A percentile compares a stretch with the other conserved stretches of the same genome.
phyloP scores from a whole-genome alignment of 2,888 invertebrate species.

The Drosophila anceps region DNA sequence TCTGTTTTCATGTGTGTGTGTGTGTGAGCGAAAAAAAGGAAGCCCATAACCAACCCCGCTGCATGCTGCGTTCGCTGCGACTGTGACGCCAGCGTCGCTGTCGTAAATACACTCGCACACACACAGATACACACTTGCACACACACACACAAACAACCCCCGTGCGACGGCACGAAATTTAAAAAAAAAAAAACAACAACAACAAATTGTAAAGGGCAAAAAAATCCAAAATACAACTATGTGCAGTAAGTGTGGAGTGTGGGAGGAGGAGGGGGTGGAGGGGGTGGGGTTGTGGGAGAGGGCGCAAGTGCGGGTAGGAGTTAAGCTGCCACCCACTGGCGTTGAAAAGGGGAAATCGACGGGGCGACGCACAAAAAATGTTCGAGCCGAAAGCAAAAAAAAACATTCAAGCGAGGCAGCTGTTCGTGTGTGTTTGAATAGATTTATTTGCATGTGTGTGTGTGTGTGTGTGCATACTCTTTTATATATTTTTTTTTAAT shows the following conservation, averaged over 20 bases:
- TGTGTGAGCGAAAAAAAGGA: slow-evolving; percentile 49
- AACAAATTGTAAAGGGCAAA: slow-evolving; percentile 64
- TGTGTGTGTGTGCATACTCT: slow-evolving; percentile 18
- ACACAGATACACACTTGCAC: slow-evolving; percentile 57
- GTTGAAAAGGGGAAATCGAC: slow-evolving; percentile 73
- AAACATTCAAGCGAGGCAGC: slow-evolving; percentile 14
- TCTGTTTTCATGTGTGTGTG: slow-evolving; percentile 35
- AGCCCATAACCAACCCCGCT: slow-evolving; percentile 76
- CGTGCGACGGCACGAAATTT: slow-evolving; percentile 63
- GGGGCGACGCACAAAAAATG: slow-evolving; percentile 69
- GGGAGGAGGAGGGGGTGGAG: not conserved
- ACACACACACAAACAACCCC: slow-evolving; percentile 69
- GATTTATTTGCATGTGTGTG: slow-evolving; percentile 24
- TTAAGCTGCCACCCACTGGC: slow-evolving; percentile 54
- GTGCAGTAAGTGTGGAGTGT: slow-evolving; percentile 42
- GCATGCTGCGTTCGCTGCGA: slow-evolving; percentile 59
- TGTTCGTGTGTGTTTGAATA: slow-evolving; percentile 31
- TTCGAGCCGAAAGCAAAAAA: slow-evolving; percentile 28
- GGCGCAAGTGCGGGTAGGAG: not conserved
- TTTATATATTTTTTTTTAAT: slow-evolving; percentile 44
- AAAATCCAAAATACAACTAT: slow-evolving; percentile 63
- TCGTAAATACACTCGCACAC: slow-evolving; percentile 44
- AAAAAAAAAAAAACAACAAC: slow-evolving; percentile 61
- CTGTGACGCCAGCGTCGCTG: slow-evolving; percentile 40
- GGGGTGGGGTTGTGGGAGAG: too few species aligned